Evolutionary conservation across 1,140 invertebrate genomes (phyloP).

Genomic region (Neodiprion fabricii): DNA sequence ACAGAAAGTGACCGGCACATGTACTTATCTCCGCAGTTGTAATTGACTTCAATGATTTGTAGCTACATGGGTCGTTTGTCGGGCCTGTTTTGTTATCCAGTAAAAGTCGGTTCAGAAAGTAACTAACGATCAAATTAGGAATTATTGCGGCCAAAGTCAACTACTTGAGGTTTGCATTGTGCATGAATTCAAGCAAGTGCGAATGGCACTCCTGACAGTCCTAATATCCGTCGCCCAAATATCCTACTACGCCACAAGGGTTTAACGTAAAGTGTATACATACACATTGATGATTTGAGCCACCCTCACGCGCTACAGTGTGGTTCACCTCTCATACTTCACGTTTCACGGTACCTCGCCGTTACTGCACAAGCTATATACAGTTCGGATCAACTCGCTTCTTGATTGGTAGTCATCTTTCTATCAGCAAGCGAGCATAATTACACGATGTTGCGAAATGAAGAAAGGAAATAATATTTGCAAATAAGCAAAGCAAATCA

Average conservation of each 20-base stretch:
- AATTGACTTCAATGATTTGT: constrained; percentile 1
- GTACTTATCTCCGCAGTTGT: neutral
- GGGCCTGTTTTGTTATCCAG: neutral
- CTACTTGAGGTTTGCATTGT: too few relatives aligned
- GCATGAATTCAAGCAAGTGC: too few relatives aligned
- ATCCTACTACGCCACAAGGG: too few relatives aligned
- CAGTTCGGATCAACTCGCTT: neutral
- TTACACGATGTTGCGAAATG: neutral
- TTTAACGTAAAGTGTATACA: too few relatives aligned
- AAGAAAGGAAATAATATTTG: neutral
- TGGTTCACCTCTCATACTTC: neutral
- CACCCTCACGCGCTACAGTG: too few relatives aligned
- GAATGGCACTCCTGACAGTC: too few relatives aligned
- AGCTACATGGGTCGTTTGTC: neutral
- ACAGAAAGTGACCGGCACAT: constrained; percentile 3
- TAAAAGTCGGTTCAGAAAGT: neutral
- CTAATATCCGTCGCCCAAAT: too few relatives aligned
- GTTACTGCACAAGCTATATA: neutral
- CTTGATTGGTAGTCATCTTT: neutral
- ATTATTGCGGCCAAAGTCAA: too few relatives aligned
- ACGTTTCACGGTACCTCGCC: neutral
- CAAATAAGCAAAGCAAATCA: constrained; percentile 2
- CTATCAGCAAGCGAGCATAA: neutral
- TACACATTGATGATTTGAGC: too few relatives aligned
- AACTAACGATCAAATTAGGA: neutral